phyloP scores from a whole-genome alignment of 2,888 invertebrate genomes.

The Cosmia trapezina region DNA sequence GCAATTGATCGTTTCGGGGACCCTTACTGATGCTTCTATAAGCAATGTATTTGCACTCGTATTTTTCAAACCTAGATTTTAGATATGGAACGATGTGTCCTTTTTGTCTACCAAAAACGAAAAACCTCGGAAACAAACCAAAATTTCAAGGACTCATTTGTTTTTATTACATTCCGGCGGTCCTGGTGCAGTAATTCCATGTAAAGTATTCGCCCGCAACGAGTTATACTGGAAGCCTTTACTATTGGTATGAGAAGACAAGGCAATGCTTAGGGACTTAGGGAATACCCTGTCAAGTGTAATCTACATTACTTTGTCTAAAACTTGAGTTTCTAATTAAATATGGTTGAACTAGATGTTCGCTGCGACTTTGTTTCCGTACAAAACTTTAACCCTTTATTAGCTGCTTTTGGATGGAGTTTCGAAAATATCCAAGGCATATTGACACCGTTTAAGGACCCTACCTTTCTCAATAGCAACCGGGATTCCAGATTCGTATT shows the following conservation, averaged over 20 bases:
- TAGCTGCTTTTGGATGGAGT: background rate
- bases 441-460: background rate
- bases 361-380: background rate
- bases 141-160: slow-evolving; percentile 15
- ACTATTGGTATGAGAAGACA: slow-evolving; percentile 21
- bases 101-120: background rate
- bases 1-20: no score
- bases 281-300: slow-evolving; percentile 28
- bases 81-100: background rate
- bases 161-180: slow-evolving; percentile 23
- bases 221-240: slow-evolving; percentile 6
- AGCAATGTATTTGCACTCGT: background rate
- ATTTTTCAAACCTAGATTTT: background rate
- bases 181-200: background rate
- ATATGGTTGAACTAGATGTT: slow-evolving; percentile 18
- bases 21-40: no score
- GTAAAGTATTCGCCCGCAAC: slow-evolving; percentile 34
- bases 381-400: background rate
- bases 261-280: slow-evolving; percentile 24
- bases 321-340: slow-evolving; percentile 33
- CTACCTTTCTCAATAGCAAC: no score
- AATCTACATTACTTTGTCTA: slow-evolving; percentile 12
- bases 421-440: background rate
- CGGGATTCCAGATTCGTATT: background rate
- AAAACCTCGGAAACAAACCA: background rate